Base-by-base conservation (phyloP, 2,888 invertebrate genomes). In the Corythucha ciliata region DNA sequence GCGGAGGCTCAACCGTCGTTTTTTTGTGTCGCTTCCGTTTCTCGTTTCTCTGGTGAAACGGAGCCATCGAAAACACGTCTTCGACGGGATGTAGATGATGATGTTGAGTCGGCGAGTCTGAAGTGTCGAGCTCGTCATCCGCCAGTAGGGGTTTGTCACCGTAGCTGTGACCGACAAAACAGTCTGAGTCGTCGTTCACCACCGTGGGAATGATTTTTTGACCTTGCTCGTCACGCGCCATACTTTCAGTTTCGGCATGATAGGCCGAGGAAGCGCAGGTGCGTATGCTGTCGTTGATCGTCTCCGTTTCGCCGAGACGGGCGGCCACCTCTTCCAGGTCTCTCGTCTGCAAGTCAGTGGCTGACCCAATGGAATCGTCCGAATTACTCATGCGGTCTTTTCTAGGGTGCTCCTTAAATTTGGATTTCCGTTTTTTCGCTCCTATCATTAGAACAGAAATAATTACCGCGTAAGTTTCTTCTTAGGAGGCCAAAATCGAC, bases 61-160 rank as follows among this genome's bases (percentile, higher is more conserved):
- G 83, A 0, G 82, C 82, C 67, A 78, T 67, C 1, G 81, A 80
- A 64, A 83, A 83, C 0, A 83, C 80, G 61, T 83, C 82, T 14
- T 69, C 68, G 27, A 58, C 48, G 44, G 58, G 57, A 26, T 57
- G 58, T 4, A 33, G 5, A n/a, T n/a, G n/a, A n/a, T n/a, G n/a
- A n/a, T n/a, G n/a, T 40, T 58, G 52, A 12, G 54, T 58, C 2
- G 60, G 60, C 0, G 58, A 56, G 42, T 60, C 59, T 29, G 79
- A 78, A 1, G 76, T 76, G 60, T 81, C 81, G n/a, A 84, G 67
- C 62, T 86, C 85, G 65, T 85, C 84, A 63, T 86, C 85, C 49
- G 84, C 73, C 4, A 87, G 66, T 32, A 87, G 67, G 1, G 85
- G 85, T 58, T 77, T 77, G 56, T 82, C 83, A 1, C 84, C 85